These are phyloP conservation scores for Philopotamus ludificatus DNA, from an alignment of 1,140 invertebrate species.

Conservation along the genomic window DNA sequence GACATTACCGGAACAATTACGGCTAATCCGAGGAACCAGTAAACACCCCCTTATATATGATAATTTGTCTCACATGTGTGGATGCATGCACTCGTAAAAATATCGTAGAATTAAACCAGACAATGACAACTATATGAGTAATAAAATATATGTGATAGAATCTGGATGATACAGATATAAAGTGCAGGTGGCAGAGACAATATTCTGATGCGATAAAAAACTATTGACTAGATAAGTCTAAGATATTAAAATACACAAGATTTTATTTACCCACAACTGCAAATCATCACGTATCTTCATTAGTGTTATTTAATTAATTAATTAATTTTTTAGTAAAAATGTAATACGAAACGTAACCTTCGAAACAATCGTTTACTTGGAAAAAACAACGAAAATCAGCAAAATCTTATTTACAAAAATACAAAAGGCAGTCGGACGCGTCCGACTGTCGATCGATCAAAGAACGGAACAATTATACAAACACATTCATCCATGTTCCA, in stretches of 20 bases:
- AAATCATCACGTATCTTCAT: constrained; percentile 21
- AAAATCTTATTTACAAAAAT: constrained; percentile 42
- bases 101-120: neutral
- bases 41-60: constrained; percentile 14
- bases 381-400: constrained; percentile 41
- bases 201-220: constrained; percentile 34
- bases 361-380: constrained; percentile 32
- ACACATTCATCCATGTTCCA: constrained; percentile 21
- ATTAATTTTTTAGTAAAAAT: constrained; percentile 6
- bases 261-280: constrained; percentile 29
- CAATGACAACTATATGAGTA: constrained; percentile 5
- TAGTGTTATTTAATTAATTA: neutral
- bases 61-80: constrained; percentile 10
- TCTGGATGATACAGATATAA: constrained; percentile 23
- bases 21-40: constrained; percentile 25
- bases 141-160: constrained; percentile 9
- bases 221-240: constrained; percentile 40
- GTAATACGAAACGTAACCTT: neutral
- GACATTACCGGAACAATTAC: constrained; percentile 21
- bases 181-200: constrained; percentile 29
- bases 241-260: constrained; percentile 37
- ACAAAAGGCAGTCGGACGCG: constrained; percentile 40
- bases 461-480: constrained; percentile 27
- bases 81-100: neutral
- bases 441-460: constrained; percentile 30